phyloP scores from a whole-genome alignment of 1,140 invertebrate genomes.

The Drosophila pandora region DNA sequence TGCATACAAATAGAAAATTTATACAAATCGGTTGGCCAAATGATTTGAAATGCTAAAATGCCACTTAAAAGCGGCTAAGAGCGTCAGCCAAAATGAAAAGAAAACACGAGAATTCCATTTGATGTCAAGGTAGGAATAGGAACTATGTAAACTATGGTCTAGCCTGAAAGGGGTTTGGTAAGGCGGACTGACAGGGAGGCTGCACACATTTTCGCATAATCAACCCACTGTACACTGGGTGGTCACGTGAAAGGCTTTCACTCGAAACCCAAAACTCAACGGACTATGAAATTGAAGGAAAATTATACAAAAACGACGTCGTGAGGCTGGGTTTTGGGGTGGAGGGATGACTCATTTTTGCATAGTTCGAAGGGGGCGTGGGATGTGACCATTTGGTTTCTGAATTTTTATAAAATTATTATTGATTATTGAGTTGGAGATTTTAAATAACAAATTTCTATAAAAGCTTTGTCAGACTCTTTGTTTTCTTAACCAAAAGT shows the following conservation, averaged over 20 bases:
- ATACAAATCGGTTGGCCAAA: constrained; percentile 69
- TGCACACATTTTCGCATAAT: constrained; percentile 54
- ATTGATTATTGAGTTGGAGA: neutral
- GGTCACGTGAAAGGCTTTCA: constrained; percentile 71
- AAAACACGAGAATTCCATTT: constrained; percentile 82
- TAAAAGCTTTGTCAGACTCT: too few species aligned
- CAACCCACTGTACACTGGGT: constrained; percentile 41
- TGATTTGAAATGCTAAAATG: constrained; percentile 82
- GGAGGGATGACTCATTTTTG: constrained; percentile 65
- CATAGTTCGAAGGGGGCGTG: constrained; percentile 12
- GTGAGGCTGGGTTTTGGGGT: constrained; percentile 67
- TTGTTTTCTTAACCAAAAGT: neutral
- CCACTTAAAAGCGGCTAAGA: constrained; percentile 77
- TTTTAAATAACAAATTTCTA: neutral
- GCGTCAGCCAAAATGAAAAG: constrained; percentile 78
- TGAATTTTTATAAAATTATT: neutral
- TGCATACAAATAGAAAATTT: constrained; percentile 83
- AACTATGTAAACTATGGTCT: constrained; percentile 78
- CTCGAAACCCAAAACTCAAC: constrained; percentile 57
- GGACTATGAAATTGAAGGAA: constrained; percentile 82
- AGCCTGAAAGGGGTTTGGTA: constrained; percentile 4
- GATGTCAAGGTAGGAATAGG: constrained; percentile 76
- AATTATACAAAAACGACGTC: constrained; percentile 70
- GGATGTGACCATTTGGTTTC: constrained; percentile 26
- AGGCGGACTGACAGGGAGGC: constrained; percentile 1